Percentiles rank a stretch among this genome's conserved stretches.
phyloP scores from a whole-genome alignment of 1,140 invertebrate genomes.

The roundworm (Caenorhabditis elegans) region DNA sequence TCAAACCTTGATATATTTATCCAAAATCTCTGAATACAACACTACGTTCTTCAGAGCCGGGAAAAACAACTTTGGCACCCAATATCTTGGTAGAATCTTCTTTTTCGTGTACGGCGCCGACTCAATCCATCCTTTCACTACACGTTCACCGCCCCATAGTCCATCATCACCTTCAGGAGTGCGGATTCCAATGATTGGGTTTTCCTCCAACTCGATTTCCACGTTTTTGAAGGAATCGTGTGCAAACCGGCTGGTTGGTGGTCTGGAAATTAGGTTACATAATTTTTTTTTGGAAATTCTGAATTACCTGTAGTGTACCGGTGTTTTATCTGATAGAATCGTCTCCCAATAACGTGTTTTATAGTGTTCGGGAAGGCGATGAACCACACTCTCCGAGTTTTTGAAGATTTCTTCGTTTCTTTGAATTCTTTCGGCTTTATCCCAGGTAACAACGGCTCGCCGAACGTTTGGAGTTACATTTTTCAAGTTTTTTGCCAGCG shows the following conservation, averaged over 20 bases:
- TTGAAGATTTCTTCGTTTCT: constrained; percentile 65
- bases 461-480: constrained; percentile 52
- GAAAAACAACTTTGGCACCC: constrained; percentile 80
- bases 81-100: constrained; percentile 61
- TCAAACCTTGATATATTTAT: constrained; percentile 72
- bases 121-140: constrained; percentile 84
- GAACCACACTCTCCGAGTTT: constrained; percentile 60
- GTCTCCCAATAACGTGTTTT: constrained; percentile 85
- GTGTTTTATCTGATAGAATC: constrained; percentile 74
- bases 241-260: constrained; percentile 76
- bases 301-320: constrained; percentile 77
- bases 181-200: constrained; percentile 67
- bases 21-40: constrained; percentile 91
- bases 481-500: constrained; percentile 60
- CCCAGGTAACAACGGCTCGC: constrained; percentile 61
- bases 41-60: constrained; percentile 78
- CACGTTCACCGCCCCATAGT: constrained; percentile 93
- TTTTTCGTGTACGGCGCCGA: constrained; percentile 67
- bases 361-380: constrained; percentile 78
- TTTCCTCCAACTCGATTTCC: constrained; percentile 61
- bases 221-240: constrained; percentile 75
- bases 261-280: constrained; percentile 68
- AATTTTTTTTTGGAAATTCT: too few species aligned
- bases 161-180: constrained; percentile 81
- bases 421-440: constrained; percentile 61